phyloP scores from a whole-genome alignment of 2,113 vertebrate genomes.

The Hassar affinis region DNA sequence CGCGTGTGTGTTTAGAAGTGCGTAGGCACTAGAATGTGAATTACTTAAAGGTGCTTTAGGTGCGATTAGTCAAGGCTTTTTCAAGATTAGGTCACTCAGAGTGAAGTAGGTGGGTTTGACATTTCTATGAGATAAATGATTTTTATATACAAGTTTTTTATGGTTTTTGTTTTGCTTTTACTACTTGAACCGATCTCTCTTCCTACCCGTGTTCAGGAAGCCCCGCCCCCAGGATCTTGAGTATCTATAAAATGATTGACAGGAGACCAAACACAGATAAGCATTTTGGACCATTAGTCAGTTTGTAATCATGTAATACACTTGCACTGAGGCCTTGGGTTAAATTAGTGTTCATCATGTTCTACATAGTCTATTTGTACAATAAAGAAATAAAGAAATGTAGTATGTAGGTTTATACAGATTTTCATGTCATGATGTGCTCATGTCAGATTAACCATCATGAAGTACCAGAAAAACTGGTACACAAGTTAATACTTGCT shows the following conservation, averaged over 20 bases:
- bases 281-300: background rate
- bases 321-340: background rate
- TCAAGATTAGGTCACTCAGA: background rate
- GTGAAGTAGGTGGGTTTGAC: slow-evolving; percentile 1
- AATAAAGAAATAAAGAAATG: background rate
- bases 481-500: no score
- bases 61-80: background rate
- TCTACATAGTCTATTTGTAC: background rate
- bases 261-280: background rate
- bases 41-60: background rate
- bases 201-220: background rate
- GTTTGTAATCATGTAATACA: background rate
- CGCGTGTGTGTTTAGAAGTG: slow-evolving; percentile 6
- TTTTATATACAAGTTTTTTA: no score
- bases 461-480: no score
- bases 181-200: background rate
- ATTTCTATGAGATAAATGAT: background rate
- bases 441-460: background rate
- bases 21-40: background rate
- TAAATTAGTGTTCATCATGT: background rate
- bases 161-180: background rate
- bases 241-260: background rate
- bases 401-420: background rate
- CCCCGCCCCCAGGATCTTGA: background rate
- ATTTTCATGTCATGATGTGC: no score